Evolutionary conservation across 2,113 vertebrate species (phyloP), one percentile per base, ranked within the genome.

Genomic region (Sterna hirundo): DNA sequence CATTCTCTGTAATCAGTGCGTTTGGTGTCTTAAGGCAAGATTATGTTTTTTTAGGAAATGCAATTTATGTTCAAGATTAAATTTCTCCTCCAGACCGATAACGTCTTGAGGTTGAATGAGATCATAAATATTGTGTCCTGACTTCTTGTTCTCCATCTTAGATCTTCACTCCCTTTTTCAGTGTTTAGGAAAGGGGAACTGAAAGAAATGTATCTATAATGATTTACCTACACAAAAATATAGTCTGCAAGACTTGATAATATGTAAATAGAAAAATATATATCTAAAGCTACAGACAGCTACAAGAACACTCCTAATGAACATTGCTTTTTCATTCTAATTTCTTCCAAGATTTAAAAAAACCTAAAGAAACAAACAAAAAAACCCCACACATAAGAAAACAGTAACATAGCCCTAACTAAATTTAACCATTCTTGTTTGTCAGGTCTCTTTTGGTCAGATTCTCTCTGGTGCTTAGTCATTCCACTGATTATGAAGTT

Each of bases 11-110:
- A 98, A 98, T 98, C 98, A 98, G 98, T 97, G 93, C 74, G 30
- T 89, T 97, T 97, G 98, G 96, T 98, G 98, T 98, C 98, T 98
- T 98, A 98, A 98, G 98, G 98, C 98, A 98, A 98, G 97, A 98
- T 97, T 98, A 96, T 98, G 97, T 98, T 98, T 98, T 98, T 98
- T 98, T 98, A 98, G 98, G 98, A 98, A 98, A 98, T 98, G 98
- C 96, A 98, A 98, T 98, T 98, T 98, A 98, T 98, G 98, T 97
- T 97, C 87, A 69, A 98, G 98, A 97, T 98, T 98, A 98, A 96
- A 93, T 98, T 98, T 98, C 98, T 76, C 66, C 96, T 95, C 55
- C 88, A 95, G 98, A 97, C 98, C 97, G 98, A 98, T 98, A 98
- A 98, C 15, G 97, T 98, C 98, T 96, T 97, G 97, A 96, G 95